Conservation (phyloP, 2,797 vertebrate species). For the Tamandua tetradactyla region DNA sequence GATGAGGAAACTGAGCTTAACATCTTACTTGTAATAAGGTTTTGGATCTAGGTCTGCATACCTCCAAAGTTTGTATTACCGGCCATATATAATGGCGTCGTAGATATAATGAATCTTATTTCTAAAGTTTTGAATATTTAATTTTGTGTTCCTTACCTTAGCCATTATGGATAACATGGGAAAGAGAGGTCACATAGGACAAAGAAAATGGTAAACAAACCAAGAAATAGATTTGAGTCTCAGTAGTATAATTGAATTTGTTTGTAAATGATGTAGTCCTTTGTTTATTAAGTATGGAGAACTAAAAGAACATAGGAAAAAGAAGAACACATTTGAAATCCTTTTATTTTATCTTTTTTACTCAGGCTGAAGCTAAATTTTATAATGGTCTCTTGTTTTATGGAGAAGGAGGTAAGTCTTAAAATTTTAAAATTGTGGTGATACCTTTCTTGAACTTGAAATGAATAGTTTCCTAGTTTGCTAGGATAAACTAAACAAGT, state of each 20-base stretch:
- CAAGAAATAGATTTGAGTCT: not conserved
- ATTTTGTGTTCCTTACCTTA: not conserved
- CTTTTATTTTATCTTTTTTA: slow-evolving; percentile 79
- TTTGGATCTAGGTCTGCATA: not conserved
- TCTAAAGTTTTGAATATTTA: slow-evolving; percentile 6
- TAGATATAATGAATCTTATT: not conserved
- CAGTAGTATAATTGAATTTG: not conserved
- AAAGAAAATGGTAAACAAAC: not conserved
- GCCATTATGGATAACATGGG: not conserved
- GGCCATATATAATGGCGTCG: not conserved
- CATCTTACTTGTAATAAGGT: not conserved
- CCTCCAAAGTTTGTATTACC: not conserved
- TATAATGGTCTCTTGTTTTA: slow-evolving; percentile 98
- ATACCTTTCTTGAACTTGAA: slow-evolving; percentile 48
- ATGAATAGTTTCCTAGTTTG: not conserved
- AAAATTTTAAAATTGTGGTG: slow-evolving; percentile 47
- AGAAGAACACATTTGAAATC: slow-evolving; percentile 54
- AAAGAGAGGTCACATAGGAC: not conserved
- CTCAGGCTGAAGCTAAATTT: slow-evolving; percentile 97
- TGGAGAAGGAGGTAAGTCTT: slow-evolving; percentile 96
- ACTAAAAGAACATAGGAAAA: slow-evolving; percentile 28
- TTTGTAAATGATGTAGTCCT: not conserved
- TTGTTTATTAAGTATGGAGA: not conserved
- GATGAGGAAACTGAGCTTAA: not conserved
- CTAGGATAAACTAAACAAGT: too few relatives aligned